Evolutionary conservation across 2,888 invertebrate species (phyloP), one percentile per base, ranked within the genome.

Genomic region (Chymomyza procnemis): DNA sequence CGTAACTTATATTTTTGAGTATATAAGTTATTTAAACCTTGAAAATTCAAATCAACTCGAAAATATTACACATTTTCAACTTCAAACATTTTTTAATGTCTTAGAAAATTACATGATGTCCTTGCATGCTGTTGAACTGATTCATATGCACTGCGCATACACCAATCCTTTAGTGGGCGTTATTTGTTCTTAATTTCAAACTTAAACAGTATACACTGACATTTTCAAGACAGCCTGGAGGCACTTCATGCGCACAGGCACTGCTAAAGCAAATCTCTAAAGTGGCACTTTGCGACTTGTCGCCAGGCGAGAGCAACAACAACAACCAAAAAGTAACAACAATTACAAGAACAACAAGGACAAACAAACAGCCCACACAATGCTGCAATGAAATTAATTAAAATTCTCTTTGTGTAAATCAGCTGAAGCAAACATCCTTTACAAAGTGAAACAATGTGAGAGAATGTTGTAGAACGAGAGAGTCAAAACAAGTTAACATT

Each of bases 341-440:
- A 52, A 52, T 52, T 18, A 52, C 52, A 52, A 5, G 4, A 50
- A 12, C 12, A 41, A 41, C 34, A 41, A 41, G 34, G 34, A 41
- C 34, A 41, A 9, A 18, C 50, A 19, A 50, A 50, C 19, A n/a
- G 50, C 16, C 16, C 50, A 18, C 50, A 50, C 50, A 54, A 21
- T 21, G 54, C 21, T 22, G 75, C 73, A 85, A 82, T 77, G 71
- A 84, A 82, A 85, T 83, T 81, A 81, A 81, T 81, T 82, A 85
- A 78, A 85, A 85, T 78, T 82, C 69, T 73, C 69, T 73, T 78
- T 85, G 79, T 84, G 80, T 75, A 85, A 86, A 86, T 80, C 83
- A 83, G 79, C 80, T 86, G 81, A 84, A 82, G 89, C 87, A 89
- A 89, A 89, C 80, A 88, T 89, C 89, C 89, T 89, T 88, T 87